Evolutionary conservation across 2,888 invertebrate genomes (phyloP).

Genomic region (Hartigia nigra): DNA sequence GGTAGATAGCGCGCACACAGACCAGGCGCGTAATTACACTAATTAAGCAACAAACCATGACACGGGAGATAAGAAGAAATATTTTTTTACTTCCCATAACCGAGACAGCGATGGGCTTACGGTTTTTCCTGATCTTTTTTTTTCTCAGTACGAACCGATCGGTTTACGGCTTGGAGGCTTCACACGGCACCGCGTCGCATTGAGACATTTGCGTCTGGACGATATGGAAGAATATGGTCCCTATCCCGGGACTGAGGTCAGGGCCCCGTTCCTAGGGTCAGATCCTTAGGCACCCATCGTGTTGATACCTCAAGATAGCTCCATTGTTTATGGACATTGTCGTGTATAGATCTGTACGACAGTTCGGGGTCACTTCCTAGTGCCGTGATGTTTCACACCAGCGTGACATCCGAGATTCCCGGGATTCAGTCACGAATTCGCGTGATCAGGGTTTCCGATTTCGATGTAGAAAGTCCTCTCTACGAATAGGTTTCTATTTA

Average conservation of each 20-base stretch:
- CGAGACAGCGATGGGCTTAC: not conserved
- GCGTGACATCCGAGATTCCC: slow-evolving; percentile 54
- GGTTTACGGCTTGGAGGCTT: not conserved
- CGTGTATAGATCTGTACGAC: slow-evolving; percentile 49
- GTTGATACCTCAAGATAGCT: slow-evolving; percentile 59
- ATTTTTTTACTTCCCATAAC: not conserved
- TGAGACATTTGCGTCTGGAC: slow-evolving; percentile 55
- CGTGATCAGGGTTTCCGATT: slow-evolving; percentile 39
- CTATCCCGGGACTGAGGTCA: slow-evolving; percentile 38
- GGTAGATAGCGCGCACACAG: not conserved
- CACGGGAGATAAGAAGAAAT: not conserved
- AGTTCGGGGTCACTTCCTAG: slow-evolving; percentile 61
- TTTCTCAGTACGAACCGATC: not conserved
- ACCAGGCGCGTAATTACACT: not conserved
- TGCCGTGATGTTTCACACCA: slow-evolving; percentile 56
- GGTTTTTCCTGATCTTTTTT: not conserved
- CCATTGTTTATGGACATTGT: slow-evolving; percentile 60
- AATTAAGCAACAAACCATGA: not conserved
- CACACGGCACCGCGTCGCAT: slow-evolving; percentile 29
- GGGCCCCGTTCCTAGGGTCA: slow-evolving; percentile 55
- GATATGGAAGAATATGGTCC: slow-evolving; percentile 24
- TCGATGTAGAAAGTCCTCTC: not conserved
- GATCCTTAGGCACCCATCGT: slow-evolving; percentile 53
- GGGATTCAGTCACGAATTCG: slow-evolving; percentile 56
- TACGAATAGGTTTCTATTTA: not conserved